Evolutionary conservation across 2,113 vertebrate genomes (phyloP).

Genomic region (Gallinago jamesoni): DNA sequence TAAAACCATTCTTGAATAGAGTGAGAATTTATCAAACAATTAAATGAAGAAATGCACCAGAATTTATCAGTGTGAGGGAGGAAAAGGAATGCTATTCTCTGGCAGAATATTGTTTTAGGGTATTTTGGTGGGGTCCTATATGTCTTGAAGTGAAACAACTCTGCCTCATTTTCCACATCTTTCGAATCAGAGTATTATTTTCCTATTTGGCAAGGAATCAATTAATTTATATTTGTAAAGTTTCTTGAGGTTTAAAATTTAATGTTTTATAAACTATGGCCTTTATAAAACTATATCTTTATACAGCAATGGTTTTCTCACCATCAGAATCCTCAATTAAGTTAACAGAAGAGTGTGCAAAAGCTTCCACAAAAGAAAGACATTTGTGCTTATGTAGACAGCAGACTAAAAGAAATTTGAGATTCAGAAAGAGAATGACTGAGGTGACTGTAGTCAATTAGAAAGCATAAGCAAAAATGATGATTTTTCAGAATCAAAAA

Average conservation of each 20-base stretch:
- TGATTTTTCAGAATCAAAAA: neutral
- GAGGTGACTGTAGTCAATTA: neutral
- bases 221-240: neutral
- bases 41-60: neutral
- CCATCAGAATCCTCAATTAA: neutral
- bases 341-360: neutral
- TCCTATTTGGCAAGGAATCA: neutral
- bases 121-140: fast-evolving
- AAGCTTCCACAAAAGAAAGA: neutral
- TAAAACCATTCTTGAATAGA: neutral
- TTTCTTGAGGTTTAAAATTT: neutral
- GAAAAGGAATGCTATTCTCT: neutral
- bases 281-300: neutral
- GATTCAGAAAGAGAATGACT: neutral
- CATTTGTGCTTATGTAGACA: neutral
- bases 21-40: neutral
- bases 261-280: neutral
- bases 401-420: neutral
- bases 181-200: neutral
- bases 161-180: neutral
- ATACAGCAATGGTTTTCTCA: neutral
- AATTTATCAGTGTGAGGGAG: neutral
- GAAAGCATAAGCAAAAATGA: neutral
- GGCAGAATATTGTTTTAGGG: neutral
- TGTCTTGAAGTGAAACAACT: neutral